Base-by-base conservation (phyloP, 2,888 invertebrate genomes). In the Acrobasis consociella region DNA sequence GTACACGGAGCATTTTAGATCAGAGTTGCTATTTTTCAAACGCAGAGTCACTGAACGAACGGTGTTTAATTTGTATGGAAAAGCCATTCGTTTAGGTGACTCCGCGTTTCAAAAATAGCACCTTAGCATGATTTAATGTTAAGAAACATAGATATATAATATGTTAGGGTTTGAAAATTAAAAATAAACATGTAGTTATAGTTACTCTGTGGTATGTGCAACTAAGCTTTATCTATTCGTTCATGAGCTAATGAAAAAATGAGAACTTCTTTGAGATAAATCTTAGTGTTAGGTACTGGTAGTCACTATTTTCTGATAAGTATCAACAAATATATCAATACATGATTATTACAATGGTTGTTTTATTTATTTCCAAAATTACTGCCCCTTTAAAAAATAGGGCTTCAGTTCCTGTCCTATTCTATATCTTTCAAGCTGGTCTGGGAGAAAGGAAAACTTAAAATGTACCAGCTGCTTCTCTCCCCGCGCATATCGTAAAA, bases 261-360 rank as follows among this genome's bases (percentile, higher is more conserved):
- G 5, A 15, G 38, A n/a, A 55, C 11, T 15, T 10, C 9, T 39
- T 56, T 56, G 39, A 31, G 59, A 49, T 53, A 64, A 67, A 64
- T 69, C 61, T 65, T 77, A 75, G 69, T 69, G 67, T 79, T 80
- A 80, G 75, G 79, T 86, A 85, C 80, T 72, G 70, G 77, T 85
- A 84, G 81, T 82, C 81, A 83, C 80, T 80, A 76, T 74, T 74
- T 77, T 78, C 71, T 74, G 68, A 74, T 76, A 77, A 82, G 78
- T 68, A 80, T 74, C 70, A 60, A 80, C 66, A 64, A 58, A 52
- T 58, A 59, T 63, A 66, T 60, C 49, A 56, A 53, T 67, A 60
- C 67, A 58, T 53, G 62, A 58, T 49, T 63, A 67, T 67, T 70
- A 22, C 22, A 67, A 65, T 67, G 2, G 46, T 58, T 49, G 49